phyloP scores from a whole-genome alignment of 1,140 invertebrate species.

The Penaeus japonicus region DNA sequence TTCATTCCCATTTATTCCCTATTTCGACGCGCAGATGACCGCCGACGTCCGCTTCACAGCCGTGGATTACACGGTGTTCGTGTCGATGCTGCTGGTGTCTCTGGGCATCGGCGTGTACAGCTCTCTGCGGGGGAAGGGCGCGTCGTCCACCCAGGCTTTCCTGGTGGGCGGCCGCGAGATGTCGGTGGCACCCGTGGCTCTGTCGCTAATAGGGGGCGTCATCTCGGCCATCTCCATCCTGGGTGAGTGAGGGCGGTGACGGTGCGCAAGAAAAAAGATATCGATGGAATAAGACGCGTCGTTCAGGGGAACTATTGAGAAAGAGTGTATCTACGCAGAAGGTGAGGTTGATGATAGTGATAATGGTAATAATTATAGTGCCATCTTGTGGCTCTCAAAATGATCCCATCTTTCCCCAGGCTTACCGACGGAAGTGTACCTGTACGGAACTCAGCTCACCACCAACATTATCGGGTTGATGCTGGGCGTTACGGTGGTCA shows the following conservation, averaged over 20 bases:
- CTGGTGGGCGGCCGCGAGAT: constrained; percentile 83
- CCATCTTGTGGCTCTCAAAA: too few relatives aligned
- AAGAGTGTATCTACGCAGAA: background rate
- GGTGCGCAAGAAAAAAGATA: background rate
- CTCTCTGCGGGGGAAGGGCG: constrained; percentile 75
- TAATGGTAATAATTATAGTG: background rate
- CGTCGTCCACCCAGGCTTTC: constrained; percentile 74
- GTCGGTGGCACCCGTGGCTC: constrained; percentile 78
- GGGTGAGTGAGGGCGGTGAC: background rate
- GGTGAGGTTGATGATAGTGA: background rate
- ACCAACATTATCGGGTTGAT: too few relatives aligned
- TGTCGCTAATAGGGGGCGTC: constrained; percentile 75
- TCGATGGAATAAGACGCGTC: background rate
- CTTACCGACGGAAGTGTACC: background rate
- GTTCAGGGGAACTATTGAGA: background rate
- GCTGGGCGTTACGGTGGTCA: too few relatives aligned
- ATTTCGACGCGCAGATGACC: too few relatives aligned
- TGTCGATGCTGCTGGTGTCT: constrained; percentile 74
- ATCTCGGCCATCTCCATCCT: background rate
- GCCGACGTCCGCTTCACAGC: background rate
- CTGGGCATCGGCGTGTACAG: constrained; percentile 68
- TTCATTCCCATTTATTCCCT: too few relatives aligned
- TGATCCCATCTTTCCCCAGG: background rate
- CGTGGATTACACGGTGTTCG: constrained; percentile 61
- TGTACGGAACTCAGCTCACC: background rate